Conservation (phyloP, 2,113 vertebrate species). For the Plecturocebus donacophilus region DNA sequence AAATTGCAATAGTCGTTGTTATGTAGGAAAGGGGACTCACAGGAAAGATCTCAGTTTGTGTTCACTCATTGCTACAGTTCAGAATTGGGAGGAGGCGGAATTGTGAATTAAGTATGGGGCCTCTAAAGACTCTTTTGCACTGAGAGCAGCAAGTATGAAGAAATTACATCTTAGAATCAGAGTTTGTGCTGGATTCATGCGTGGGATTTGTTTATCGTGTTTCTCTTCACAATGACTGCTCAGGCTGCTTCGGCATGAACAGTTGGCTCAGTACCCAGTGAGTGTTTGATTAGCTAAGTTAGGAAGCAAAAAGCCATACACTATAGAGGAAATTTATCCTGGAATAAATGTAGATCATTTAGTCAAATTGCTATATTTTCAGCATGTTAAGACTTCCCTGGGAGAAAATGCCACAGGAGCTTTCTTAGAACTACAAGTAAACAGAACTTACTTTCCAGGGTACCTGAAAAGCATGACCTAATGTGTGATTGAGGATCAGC, state of each 20-base stretch:
- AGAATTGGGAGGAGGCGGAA: neutral
- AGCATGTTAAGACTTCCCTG: conserved; percentile 46
- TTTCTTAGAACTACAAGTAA: conserved; percentile 49
- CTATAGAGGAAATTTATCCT: conserved; percentile 61
- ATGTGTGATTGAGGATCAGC: neutral
- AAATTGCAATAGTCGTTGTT: neutral
- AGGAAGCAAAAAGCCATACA: conserved; percentile 60
- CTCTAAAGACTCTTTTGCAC: neutral
- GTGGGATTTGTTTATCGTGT: conserved; percentile 63
- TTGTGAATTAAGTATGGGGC: neutral
- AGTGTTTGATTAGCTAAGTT: conserved; percentile 70
- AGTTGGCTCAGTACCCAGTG: conserved; percentile 61
- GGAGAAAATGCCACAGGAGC: conserved; percentile 40
- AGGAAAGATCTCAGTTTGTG: neutral
- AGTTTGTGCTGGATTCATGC: conserved; percentile 28
- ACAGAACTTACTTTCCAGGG: conserved; percentile 27
- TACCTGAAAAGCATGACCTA: conserved; percentile 39
- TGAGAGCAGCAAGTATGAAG: neutral
- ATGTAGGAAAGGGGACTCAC: neutral
- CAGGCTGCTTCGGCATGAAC: conserved; percentile 47
- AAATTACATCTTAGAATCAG: conserved; percentile 13
- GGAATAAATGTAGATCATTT: conserved; percentile 65
- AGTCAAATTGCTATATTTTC: conserved; percentile 61
- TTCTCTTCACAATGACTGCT: conserved; percentile 58
- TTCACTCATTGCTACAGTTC: neutral